Conservation (phyloP, 2,888 invertebrate genomes). For the Zaprionus bogoriensis region DNA sequence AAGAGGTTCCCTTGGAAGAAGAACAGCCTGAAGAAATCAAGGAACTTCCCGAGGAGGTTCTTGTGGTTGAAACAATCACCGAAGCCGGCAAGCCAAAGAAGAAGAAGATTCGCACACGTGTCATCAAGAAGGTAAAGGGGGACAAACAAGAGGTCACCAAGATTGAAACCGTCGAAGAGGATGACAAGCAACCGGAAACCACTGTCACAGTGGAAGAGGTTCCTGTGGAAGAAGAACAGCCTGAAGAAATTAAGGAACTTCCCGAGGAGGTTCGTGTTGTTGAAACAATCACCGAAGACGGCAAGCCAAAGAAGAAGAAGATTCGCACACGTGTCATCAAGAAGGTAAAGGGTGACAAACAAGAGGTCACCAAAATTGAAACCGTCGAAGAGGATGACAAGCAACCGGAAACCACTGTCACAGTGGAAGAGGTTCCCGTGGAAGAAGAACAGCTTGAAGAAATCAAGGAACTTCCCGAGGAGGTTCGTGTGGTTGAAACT, state of each 20-base stretch:
- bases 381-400: slow-evolving; percentile 33
- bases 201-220: not conserved
- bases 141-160: slow-evolving; percentile 20
- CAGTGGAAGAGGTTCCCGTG: slow-evolving; percentile 18
- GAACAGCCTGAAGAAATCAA: slow-evolving; percentile 5
- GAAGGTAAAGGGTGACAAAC: slow-evolving; percentile 36
- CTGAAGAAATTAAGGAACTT: slow-evolving; percentile 16
- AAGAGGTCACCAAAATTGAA: slow-evolving; percentile 34
- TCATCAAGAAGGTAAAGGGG: slow-evolving; percentile 18
- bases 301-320: slow-evolving; percentile 28
- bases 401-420: slow-evolving; percentile 25
- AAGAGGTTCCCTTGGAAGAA: not conserved
- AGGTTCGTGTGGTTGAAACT: slow-evolving; percentile 30
- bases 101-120: slow-evolving; percentile 18
- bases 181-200: slow-evolving; percentile 1
- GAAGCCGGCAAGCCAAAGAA: slow-evolving; percentile 15
- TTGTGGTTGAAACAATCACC: slow-evolving; percentile 6
- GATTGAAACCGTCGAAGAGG: slow-evolving; percentile 21
- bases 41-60: slow-evolving; percentile 15
- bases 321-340: slow-evolving; percentile 39
- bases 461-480: slow-evolving; percentile 26
- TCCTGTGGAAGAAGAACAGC: slow-evolving; percentile 4
- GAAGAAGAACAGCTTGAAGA: slow-evolving; percentile 16
- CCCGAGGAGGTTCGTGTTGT: slow-evolving; percentile 24
- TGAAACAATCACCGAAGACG: slow-evolving; percentile 20